Evolutionary conservation across 1,140 invertebrate species (phyloP).

Genomic region (Caenorhabditis latens): DNA sequence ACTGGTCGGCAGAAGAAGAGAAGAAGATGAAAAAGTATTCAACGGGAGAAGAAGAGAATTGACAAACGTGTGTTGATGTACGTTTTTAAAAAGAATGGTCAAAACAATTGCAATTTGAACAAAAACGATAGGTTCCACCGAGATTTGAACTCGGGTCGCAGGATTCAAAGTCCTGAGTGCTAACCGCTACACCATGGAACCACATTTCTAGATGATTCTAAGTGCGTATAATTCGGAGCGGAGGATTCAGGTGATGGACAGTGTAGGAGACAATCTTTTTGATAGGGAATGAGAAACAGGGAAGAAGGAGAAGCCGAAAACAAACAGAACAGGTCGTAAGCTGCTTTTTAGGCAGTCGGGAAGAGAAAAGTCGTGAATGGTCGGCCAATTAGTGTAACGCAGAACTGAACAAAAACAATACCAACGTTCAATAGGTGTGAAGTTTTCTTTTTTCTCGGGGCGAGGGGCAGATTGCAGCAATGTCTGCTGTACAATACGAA

Average conservation of each 20-base stretch:
- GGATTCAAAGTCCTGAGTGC: conserved; percentile 78
- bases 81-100: not conserved
- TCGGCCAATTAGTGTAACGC: conserved; percentile 5
- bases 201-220: not conserved
- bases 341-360: conserved; percentile 28
- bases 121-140: conserved; percentile 69
- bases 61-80: not conserved
- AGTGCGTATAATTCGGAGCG: not conserved
- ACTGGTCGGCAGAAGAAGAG: conserved; percentile 30
- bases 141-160: conserved; percentile 77
- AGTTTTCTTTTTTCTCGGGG: not conserved
- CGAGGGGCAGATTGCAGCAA: too few species aligned
- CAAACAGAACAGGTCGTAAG: conserved; percentile 50
- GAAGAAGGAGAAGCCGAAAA: not conserved
- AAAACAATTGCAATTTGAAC: not conserved
- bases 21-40: conserved; percentile 3
- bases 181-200: conserved; percentile 76
- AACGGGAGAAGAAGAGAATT: not conserved
- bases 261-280: not conserved
- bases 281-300: not conserved
- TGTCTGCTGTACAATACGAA: too few species aligned
- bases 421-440: not conserved
- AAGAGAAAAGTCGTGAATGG: conserved; percentile 28
- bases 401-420: conserved; percentile 43
- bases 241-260: not conserved